phyloP scores from a whole-genome alignment of 2,888 invertebrate genomes.

The Shargacucullia verbasci region DNA sequence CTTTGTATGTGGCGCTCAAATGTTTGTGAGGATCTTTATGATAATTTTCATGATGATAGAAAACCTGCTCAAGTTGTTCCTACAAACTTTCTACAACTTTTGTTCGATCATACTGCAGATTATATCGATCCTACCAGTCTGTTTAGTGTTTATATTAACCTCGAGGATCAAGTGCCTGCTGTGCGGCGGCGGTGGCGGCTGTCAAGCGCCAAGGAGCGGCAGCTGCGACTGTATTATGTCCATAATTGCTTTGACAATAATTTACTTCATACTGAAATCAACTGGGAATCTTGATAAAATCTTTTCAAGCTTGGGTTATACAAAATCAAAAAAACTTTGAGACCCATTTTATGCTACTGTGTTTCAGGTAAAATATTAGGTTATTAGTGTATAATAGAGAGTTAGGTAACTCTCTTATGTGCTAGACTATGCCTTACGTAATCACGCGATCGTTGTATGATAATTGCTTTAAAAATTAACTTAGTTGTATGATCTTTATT shows the following conservation, averaged over 20 bases:
- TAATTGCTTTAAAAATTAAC: no score
- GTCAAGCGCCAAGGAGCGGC: slow-evolving; percentile 65
- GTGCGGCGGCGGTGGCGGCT: slow-evolving; percentile 73
- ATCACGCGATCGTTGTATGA: no score
- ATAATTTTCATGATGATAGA: slow-evolving; percentile 78
- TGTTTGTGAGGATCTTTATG: slow-evolving; percentile 77
- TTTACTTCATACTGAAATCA: slow-evolving; percentile 72
- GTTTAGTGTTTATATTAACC: slow-evolving; percentile 75
- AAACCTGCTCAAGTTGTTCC: slow-evolving; percentile 74
- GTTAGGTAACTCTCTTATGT: no score
- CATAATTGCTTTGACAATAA: slow-evolving; percentile 63
- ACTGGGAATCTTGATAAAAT: slow-evolving; percentile 71
- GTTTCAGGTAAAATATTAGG: background rate
- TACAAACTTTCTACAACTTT: slow-evolving; percentile 78
- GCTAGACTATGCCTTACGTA: no score
- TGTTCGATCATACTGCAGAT: slow-evolving; percentile 77
- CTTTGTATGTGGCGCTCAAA: slow-evolving; percentile 74
- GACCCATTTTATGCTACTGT: background rate
- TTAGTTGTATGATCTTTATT: no score
- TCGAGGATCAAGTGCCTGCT: slow-evolving; percentile 75
- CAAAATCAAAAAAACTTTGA: background rate
- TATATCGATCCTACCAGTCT: slow-evolving; percentile 78
- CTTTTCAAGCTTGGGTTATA: slow-evolving; percentile 15
- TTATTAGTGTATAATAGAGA: no score
- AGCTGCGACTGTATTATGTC: slow-evolving; percentile 76